Base-by-base conservation (phyloP, 2,888 invertebrate genomes). In the Agrotis puta region DNA sequence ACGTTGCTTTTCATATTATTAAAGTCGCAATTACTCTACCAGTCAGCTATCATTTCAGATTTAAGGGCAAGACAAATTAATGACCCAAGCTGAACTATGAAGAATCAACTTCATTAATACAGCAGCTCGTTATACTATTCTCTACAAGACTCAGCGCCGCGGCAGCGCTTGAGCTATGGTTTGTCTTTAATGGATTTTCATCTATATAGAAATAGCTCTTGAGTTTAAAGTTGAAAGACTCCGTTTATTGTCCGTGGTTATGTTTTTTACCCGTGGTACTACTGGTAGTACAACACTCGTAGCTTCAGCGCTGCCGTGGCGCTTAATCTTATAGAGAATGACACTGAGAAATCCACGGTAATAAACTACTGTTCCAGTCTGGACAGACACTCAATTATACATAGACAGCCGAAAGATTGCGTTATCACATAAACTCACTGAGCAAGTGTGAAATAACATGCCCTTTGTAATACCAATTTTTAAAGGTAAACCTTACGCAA, bases 391-490 rank as follows among this genome's bases (percentile, higher is more conserved):
- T 71, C 79, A 85, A 83, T 80, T 84, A 78, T 67, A 75, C 63
- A 84, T 85, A 85, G 83, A 85, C 83, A 81, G 87, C 81, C 69
- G 64, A 80, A 62, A 48, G 86, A 88, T 92, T 91, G 91, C 92
- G 87, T 84, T 84, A 84, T 54, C 78, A 74, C 67, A 83, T 81
- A 79, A 87, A 89, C 79, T 78, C 77, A 75, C 76, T 80, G 69
- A 65, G 77, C 84, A 76, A 83, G 82, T 83, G 45, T 57, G 85
- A 88, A 89, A 90, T 88, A 92, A 88, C 87, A 83, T 89, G 92
- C 93, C 92, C 93, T 94, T 94, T 93, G 92, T 91, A 85, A 83
- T 75, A 82, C 85, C 82, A 87, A 85, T 91, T 91, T 89, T 89
- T 89, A 91, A 92, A 92, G 89, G 89, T 85, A 87, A 86, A 67